Evolutionary conservation across 2,113 vertebrate species (phyloP), one percentile per base, ranked within the genome.

Genomic region (Rhizomys pruinosus): DNA sequence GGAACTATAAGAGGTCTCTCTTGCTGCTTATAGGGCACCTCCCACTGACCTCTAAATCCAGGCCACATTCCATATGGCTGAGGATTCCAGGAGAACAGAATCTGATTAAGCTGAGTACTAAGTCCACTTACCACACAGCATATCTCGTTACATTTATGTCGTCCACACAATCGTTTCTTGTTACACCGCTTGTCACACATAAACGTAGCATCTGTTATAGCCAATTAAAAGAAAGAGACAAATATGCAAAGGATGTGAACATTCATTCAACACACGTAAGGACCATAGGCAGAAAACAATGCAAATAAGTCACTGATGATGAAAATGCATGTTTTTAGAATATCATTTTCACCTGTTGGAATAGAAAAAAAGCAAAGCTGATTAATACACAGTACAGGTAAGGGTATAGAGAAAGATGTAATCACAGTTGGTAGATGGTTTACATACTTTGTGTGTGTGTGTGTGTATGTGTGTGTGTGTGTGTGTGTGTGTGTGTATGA

Each of bases 111-210:
- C 12, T 34, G 37, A 88, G 39, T 59, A 55, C 39, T 52, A 73
- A 32, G 3, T 74, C 64, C 90, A 98, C 99, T 98, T 97, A 99
- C 99, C 98, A 99, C 99, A 97, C 99, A 99, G 94, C 99, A 99
- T 94, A 99, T 97, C 98, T 99, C 99, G 74, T 98, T 99, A 97
- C 99, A 99, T 95, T 99, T 99, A 97, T 99, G 99, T 72, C 99
- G 98, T 68, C 99, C 99, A 96, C 99, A 99, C 3, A 98, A 99
- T 80, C 99, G 98, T 77, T 99, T 99, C 98, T 99, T 99, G 97
- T 97, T 99, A 97, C 99, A 99, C 89, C 99, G 98, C 91, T 98
- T 99, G 97, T 99, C 99, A 89, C 99, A 99, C 68, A 99, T 98
- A 97, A 99, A 99, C 47, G 98, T 97, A 71, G 99, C 98, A 96